Evolutionary conservation across 2,113 vertebrate genomes (phyloP).

Genomic region (Rhinoderma darwinii): DNA sequence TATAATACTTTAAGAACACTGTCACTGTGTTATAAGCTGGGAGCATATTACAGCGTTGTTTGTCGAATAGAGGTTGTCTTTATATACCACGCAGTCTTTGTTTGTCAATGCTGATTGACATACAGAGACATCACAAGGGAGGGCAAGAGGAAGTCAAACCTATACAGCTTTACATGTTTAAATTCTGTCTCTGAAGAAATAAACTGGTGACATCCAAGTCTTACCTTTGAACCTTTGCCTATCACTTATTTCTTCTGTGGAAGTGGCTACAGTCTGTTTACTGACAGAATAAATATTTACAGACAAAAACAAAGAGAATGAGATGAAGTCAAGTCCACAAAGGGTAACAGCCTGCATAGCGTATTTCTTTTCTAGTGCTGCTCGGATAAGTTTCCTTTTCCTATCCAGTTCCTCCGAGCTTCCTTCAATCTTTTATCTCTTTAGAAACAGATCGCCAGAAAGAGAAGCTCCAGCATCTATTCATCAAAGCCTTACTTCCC

Average conservation of each 20-base stretch:
- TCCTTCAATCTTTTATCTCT: conserved; percentile 42
- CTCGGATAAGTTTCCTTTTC: conserved; percentile 6
- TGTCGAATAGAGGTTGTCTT: conserved; percentile 5
- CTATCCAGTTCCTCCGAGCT: conserved; percentile 13
- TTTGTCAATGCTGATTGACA: conserved; percentile 39
- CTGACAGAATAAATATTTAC: conserved; percentile 46
- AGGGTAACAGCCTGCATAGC: conserved; percentile 3
- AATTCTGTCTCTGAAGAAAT: conserved; percentile 36
- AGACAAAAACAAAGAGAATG: conserved; percentile 34
- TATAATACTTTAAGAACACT: background rate
- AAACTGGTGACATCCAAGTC: background rate
- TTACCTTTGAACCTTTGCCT: background rate
- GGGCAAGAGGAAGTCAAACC: conserved; percentile 22
- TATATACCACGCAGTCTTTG: background rate
- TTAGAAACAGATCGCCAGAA: conserved; percentile 48
- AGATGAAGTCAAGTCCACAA: conserved; percentile 20
- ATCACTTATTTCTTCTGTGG: background rate
- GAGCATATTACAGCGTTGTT: background rate
- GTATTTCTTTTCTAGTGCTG: conserved; percentile 31
- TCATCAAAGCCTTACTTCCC: conserved; percentile 48
- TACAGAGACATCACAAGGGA: background rate
- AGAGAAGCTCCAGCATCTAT: conserved; percentile 28
- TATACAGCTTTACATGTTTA: conserved; percentile 30
- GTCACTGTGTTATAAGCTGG: background rate
- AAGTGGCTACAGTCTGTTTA: conserved; percentile 35